Percentiles rank a stretch among this genome's conserved stretches.
Conservation (phyloP, 2,888 invertebrate genomes). For the Zhengitettix transpicula region DNA sequence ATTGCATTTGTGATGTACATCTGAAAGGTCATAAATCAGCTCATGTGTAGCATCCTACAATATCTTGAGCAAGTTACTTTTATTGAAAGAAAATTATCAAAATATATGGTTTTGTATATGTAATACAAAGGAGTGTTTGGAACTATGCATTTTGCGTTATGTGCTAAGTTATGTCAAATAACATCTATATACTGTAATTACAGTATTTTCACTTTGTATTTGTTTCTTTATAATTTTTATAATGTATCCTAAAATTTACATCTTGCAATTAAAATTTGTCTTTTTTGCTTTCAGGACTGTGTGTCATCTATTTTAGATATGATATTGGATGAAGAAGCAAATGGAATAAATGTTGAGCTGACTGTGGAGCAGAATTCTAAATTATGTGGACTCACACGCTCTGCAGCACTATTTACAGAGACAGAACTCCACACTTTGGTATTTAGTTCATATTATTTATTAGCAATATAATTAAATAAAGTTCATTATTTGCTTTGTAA, state of each 20-base stretch:
- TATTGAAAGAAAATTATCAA: no score
- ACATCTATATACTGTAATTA: neutral
- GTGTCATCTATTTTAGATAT: constrained; percentile 63
- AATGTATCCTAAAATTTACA: neutral
- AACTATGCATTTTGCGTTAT: no score
- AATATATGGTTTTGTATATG: no score
- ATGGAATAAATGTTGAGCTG: constrained; percentile 29
- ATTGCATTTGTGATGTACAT: no score
- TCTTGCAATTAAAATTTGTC: neutral
- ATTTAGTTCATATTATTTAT: constrained; percentile 14
- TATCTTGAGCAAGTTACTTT: no score
- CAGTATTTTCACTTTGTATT: neutral
- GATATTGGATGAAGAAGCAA: constrained; percentile 35
- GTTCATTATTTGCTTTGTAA: no score
- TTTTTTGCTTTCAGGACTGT: constrained; percentile 33
- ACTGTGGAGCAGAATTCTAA: constrained; percentile 27
- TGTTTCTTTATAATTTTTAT: neutral
- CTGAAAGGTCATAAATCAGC: no score
- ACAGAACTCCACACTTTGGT: constrained; percentile 45
- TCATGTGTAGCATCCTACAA: no score
- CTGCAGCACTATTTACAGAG: constrained; percentile 50
- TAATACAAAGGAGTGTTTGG: no score
- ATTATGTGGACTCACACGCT: constrained; percentile 40
- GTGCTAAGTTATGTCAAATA: neutral
- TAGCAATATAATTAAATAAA: no score